A percentile compares a stretch with the other conserved stretches of the same genome.
phyloP scores from a whole-genome alignment of 2,888 invertebrate genomes.

The Lasioglossum figueresi region DNA sequence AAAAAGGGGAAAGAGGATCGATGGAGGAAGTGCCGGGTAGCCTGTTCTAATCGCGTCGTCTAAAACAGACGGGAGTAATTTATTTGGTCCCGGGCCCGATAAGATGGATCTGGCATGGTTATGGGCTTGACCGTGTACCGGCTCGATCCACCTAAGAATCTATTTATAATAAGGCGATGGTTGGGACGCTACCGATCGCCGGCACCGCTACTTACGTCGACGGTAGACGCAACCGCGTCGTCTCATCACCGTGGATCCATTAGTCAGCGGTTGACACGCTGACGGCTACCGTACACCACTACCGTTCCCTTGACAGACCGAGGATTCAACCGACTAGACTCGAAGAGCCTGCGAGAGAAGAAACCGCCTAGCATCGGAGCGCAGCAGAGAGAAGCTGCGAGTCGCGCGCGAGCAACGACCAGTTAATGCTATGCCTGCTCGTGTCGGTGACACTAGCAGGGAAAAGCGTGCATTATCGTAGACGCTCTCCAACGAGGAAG shows the following conservation, averaged over 20 bases:
- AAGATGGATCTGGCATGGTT: constrained; percentile 72
- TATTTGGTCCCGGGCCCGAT: constrained; percentile 65
- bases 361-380: not conserved
- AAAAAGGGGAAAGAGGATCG: not conserved
- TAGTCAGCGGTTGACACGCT: constrained; percentile 77
- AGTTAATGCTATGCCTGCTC: constrained; percentile 78
- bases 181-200: constrained; percentile 64
- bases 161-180: constrained; percentile 76
- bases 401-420: constrained; percentile 73
- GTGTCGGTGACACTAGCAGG: constrained; percentile 67
- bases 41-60: constrained; percentile 63
- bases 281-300: constrained; percentile 73
- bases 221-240: constrained; percentile 64
- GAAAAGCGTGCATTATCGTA: constrained; percentile 75
- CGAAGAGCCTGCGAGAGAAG: not conserved
- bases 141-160: constrained; percentile 68
- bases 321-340: constrained; percentile 52
- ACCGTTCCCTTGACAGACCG: constrained; percentile 68
- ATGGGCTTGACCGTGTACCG: constrained; percentile 44
- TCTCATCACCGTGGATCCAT: constrained; percentile 76
- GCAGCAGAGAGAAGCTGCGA: not conserved
- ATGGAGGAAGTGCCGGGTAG: constrained; percentile 39
- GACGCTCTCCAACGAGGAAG: constrained; percentile 33
- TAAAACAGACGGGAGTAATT: constrained; percentile 61
- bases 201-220: constrained; percentile 65